Evolutionary conservation across 2,888 invertebrate species (phyloP).

Genomic region (Heliconius ethilla): DNA sequence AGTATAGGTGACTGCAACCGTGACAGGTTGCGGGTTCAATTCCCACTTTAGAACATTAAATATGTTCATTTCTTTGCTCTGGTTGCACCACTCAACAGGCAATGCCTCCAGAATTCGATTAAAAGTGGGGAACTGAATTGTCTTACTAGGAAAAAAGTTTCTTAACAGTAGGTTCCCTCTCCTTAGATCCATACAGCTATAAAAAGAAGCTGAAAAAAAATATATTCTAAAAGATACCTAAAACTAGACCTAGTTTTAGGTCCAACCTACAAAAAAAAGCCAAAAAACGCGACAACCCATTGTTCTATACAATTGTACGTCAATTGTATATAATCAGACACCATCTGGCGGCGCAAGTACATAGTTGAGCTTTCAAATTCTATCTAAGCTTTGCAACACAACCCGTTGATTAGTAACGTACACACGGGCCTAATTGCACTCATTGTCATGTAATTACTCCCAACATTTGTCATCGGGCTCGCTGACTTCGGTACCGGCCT

Average conservation of each 20-base stretch:
- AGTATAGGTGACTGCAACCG: no score
- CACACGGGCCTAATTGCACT: conserved; percentile 67
- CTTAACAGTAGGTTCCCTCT: no score
- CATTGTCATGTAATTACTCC: conserved; percentile 77
- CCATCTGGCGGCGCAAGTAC: conserved; percentile 10
- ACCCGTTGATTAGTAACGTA: conserved; percentile 67
- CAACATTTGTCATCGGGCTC: conserved; percentile 73
- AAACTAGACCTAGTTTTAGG: neutral
- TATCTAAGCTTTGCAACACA: conserved; percentile 49
- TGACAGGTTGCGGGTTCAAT: no score
- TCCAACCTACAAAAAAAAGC: neutral
- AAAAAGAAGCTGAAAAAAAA: no score
- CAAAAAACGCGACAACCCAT: neutral
- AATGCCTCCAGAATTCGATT: no score
- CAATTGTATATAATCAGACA: conserved; percentile 1
- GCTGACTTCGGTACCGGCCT: conserved; percentile 33
- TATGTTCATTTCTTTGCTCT: no score
- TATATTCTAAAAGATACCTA: neutral
- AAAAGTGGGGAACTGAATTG: no score
- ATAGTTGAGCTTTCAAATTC: conserved; percentile 32
- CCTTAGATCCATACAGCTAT: no score
- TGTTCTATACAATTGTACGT: neutral
- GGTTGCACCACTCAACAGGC: no score
- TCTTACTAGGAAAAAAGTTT: no score
- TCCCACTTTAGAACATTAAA: no score